phyloP scores from a whole-genome alignment of 2,797 vertebrate species.

The Rhabdomys pumilio region DNA sequence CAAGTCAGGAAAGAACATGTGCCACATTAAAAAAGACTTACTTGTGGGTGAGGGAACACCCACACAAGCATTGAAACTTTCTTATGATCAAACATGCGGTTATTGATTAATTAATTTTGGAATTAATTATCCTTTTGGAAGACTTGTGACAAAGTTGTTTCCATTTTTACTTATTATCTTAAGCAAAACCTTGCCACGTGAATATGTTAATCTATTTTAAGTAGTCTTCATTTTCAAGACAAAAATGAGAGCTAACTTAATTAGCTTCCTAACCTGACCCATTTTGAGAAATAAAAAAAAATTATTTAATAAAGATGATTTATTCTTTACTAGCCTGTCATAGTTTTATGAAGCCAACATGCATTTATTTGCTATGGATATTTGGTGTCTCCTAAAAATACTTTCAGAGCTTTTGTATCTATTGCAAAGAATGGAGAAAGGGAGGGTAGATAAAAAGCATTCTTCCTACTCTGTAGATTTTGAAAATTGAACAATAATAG shows the following conservation, averaged over 20 bases:
- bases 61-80: neutral
- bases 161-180: neutral
- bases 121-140: neutral
- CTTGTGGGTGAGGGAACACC: neutral
- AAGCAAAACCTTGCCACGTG: neutral
- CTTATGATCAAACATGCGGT: neutral
- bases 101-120: slow-evolving; percentile 40
- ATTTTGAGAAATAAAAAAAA: neutral
- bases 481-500: neutral
- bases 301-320: neutral
- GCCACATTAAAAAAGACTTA: slow-evolving; percentile 4
- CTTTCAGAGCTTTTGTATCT: rapidly evolving
- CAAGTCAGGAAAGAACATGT: neutral
- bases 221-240: neutral
- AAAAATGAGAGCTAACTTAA: neutral
- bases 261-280: neutral
- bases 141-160: neutral
- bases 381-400: neutral
- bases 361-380: too few relatives aligned
- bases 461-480: neutral
- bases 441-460: rapidly evolving
- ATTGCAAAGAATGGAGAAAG: rapidly evolving
- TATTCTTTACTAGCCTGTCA: neutral
- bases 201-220: slow-evolving; percentile 14
- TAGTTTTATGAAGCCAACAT: neutral